These are phyloP conservation scores for Lindbergichthys nudifrons DNA, from an alignment of 2,797 vertebrate species.

Conservation along the genomic window DNA sequence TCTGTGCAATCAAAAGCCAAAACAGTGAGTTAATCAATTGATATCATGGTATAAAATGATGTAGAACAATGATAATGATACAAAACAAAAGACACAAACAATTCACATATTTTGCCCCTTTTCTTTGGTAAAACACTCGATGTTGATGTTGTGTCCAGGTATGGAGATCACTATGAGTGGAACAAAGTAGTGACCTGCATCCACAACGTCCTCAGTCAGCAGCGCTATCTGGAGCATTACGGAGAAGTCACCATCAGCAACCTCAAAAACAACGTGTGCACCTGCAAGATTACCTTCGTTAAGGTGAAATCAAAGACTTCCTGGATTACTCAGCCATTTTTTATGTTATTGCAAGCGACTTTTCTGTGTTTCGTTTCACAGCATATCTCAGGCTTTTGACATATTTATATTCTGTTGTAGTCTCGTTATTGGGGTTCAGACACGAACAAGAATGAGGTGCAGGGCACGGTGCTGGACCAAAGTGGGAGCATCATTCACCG, in stretches of 20 bases:
- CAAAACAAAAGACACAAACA: background rate
- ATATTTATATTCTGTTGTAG: slow-evolving; percentile 65
- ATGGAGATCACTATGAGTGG: slow-evolving; percentile 96
- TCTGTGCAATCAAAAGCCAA: background rate
- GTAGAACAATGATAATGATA: too few relatives aligned
- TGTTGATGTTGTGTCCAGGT: slow-evolving; percentile 73
- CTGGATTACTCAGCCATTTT: background rate
- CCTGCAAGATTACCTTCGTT: slow-evolving; percentile 95
- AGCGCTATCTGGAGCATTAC: slow-evolving; percentile 95
- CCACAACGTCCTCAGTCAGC: slow-evolving; percentile 95
- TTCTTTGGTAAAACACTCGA: background rate
- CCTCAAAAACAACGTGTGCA: slow-evolving; percentile 87
- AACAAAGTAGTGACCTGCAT: slow-evolving; percentile 97
- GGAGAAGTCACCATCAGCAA: slow-evolving; percentile 93
- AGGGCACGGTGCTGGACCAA: slow-evolving; percentile 90
- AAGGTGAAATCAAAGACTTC: slow-evolving; percentile 82
- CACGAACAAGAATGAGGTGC: slow-evolving; percentile 89
- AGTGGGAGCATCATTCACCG: slow-evolving; percentile 89
- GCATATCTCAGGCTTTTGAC: accelerated
- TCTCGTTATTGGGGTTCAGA: slow-evolving; percentile 95
- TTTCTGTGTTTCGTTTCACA: background rate
- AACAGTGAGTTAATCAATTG: background rate
- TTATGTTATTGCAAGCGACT: too few relatives aligned
- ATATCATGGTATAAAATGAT: background rate
- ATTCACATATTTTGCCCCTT: background rate